These are phyloP conservation scores for Brenthis hecate DNA, from an alignment of 2,888 invertebrate genomes.

Conservation along the genomic window DNA sequence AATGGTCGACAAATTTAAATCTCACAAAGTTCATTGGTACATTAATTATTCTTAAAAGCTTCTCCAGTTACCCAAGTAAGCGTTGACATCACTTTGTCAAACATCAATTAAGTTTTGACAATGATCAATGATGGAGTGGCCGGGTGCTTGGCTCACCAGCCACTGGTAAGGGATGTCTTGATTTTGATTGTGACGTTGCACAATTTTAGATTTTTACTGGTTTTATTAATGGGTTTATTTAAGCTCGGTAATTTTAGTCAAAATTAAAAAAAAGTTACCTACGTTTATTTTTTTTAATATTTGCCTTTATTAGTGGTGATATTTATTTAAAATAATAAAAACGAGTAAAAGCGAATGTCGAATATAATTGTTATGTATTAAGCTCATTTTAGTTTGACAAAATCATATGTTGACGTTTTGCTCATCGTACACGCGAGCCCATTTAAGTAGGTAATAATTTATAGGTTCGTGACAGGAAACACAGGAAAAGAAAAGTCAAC, in stretches of 20 bases:
- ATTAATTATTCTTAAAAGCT: conserved; percentile 76
- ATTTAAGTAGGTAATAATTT: conserved; percentile 39
- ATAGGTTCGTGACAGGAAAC: conserved; percentile 68
- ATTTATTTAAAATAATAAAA: not conserved
- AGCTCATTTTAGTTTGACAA: conserved; percentile 14
- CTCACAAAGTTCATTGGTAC: conserved; percentile 48
- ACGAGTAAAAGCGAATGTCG: too few species aligned
- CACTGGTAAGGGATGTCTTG: conserved; percentile 32
- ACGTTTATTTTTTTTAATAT: not conserved
- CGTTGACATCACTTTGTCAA: conserved; percentile 76
- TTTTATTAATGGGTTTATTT: conserved; percentile 22
- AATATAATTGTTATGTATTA: not conserved
- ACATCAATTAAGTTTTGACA: conserved; percentile 75
- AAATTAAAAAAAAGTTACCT: not conserved
- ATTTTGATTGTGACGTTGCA: conserved; percentile 39
- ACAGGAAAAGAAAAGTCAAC: conserved; percentile 53
- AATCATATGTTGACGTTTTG: conserved; percentile 18
- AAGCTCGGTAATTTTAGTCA: conserved; percentile 4
- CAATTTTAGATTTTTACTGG: conserved; percentile 20
- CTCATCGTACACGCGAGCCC: conserved; percentile 27
- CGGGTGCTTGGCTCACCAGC: conserved; percentile 41
- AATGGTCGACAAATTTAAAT: conserved; percentile 39
- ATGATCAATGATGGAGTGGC: conserved; percentile 71
- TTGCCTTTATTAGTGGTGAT: not conserved
- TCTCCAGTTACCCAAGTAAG: conserved; percentile 64